Evolutionary conservation across 2,888 invertebrate genomes (phyloP).

Genomic region (Plagodis pulveraria): DNA sequence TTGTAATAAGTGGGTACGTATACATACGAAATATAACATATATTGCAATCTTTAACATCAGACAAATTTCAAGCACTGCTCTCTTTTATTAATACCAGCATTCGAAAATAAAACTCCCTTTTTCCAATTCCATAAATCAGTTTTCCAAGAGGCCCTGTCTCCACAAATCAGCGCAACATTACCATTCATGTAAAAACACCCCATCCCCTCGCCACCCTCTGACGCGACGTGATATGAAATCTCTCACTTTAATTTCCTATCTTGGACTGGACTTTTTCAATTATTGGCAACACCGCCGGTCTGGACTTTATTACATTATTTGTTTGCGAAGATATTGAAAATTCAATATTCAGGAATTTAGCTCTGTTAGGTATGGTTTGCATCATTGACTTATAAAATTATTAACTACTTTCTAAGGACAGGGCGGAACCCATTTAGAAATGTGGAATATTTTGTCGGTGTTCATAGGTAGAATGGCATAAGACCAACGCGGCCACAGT

Average conservation of each 20-base stretch:
- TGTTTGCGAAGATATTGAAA: conserved; percentile 20
- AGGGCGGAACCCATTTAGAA: too few relatives aligned
- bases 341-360: neutral
- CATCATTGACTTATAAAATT: too few relatives aligned
- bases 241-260: conserved; percentile 41
- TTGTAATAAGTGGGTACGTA: too few relatives aligned
- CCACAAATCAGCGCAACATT: conserved; percentile 28
- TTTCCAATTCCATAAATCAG: neutral
- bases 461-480: too few relatives aligned
- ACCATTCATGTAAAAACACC: conserved; percentile 33
- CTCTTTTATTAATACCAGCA: too few relatives aligned
- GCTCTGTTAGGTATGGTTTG: too few relatives aligned
- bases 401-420: too few relatives aligned
- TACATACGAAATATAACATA: too few relatives aligned
- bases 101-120: neutral
- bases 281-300: conserved; percentile 21
- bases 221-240: conserved; percentile 44
- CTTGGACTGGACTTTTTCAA: conserved; percentile 36
- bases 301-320: conserved; percentile 32
- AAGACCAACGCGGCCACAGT: too few relatives aligned
- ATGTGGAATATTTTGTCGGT: too few relatives aligned
- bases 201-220: conserved; percentile 6
- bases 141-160: conserved; percentile 2
- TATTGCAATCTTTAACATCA: neutral
- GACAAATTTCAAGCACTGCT: neutral